Evolutionary conservation across 2,888 invertebrate genomes (phyloP), one percentile per base, ranked within the genome.

Genomic region (Cosmia trapezina): DNA sequence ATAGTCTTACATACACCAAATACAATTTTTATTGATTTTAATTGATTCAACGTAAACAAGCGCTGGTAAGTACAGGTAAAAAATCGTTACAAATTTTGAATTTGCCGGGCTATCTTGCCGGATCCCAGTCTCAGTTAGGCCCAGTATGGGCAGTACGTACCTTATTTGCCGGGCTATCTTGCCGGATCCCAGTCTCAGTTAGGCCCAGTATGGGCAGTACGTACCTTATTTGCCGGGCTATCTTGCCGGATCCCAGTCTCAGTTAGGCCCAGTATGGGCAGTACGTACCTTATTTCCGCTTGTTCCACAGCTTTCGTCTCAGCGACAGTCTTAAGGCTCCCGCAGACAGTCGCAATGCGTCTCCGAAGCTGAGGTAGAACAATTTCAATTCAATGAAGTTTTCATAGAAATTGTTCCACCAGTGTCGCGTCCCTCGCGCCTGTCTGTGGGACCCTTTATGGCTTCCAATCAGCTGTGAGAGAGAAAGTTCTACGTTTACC

Each of bases 401-500:
- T 28, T 28, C 28, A 28, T 28, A 28, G 1, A 28, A 28, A 28
- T 28, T 28, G 28, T 28, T 28, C 3, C 28, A 28, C 28, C 28
- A 28, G 28, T 28, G 28, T 28, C 28, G 28, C 3, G 28, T 37
- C 37, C 0, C 37, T 4, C 37, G 37, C 37, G 5, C 37, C 37
- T 6, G 37, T 37, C 37, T 37, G 6, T 28, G 28, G 28, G 28
- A 28, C 28, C 28, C 28, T 66, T 83, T 63, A 71, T 28, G 56
- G 63, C 67, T 74, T 68, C 65, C 78, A 78, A 78, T 84, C 79
- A 75, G 79, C 74, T 79, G 85, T 59, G 71, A 43, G 64, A 47
- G 78, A 81, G 85, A 86, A 85, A 85, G 85, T 84, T 77, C 69
- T 57, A 43, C 68, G 66, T 65, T 63, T 77, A 71, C 75, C 61